Evolutionary conservation across 2,888 invertebrate genomes (phyloP), one percentile per base, ranked within the genome.

Genomic region (Pelosia muscerda): DNA sequence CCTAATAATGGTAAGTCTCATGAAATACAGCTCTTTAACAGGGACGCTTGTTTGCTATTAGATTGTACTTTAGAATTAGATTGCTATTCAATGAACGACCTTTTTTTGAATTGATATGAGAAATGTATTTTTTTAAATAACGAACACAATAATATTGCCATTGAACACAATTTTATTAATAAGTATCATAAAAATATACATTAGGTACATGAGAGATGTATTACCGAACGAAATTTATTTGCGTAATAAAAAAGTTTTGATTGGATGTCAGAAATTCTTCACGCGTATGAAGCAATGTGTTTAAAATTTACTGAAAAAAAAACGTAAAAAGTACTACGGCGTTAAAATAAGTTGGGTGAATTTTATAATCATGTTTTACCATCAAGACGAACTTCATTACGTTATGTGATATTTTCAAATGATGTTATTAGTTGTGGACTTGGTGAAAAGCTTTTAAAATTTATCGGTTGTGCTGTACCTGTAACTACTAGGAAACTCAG

Each of bases 401-500:
- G 23, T n/a, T 34, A 34, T 15, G 19, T 54, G 55, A 31, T 22
- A 63, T 63, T 58, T 28, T n/a, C 11, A 28, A 65, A 59, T 38
- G 25, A 60, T n/a, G n/a, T n/a, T n/a, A n/a, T n/a, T n/a, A n/a
- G n/a, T 56, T 54, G 31, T 59, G 13, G 38, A 19, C 60, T 59
- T 38, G 34, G 58, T 62, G 49, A 62, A 66, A 62, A 57, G 31
- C 19, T 49, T 66, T 34, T 26, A 57, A 49, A 61, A 56, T 42
- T 56, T 55, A 57, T 11, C 13, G 0, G 2, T 0, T 31, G 6
- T 10, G 49, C 38, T 42, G 34, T 61, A 61, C 42, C 49, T 42
- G 57, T 62, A 60, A 64, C 31, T 62, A 65, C 57, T 55, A 65
- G 53, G 67, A 62, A 65, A 71, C 28, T 31, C 58, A 63, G 55